A percentile compares a stretch with the other conserved stretches of the same genome.
Conservation (phyloP, 1,140 invertebrate genomes). For the Heliconius himera region DNA sequence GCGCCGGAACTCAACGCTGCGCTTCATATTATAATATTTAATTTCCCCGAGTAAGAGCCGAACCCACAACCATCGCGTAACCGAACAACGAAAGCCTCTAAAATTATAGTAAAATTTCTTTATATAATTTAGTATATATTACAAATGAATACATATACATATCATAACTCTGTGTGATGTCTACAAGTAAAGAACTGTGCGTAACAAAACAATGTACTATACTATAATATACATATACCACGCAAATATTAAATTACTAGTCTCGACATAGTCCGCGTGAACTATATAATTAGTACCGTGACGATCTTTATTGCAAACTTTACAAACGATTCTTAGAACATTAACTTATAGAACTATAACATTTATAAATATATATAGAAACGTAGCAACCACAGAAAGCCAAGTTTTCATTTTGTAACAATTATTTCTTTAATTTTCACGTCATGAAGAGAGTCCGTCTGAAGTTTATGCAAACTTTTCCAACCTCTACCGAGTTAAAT, state of each 20-base stretch:
- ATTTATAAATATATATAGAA: neutral
- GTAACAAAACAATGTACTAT: neutral
- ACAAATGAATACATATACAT: too few species aligned
- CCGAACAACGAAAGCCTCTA: too few species aligned
- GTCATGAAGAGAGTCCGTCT: neutral
- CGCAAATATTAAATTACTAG: conserved; percentile 1
- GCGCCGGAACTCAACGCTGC: too few species aligned
- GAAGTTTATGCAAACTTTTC: neutral
- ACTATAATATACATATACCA: neutral
- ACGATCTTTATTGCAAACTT: conserved; percentile 7
- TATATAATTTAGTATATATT: too few species aligned
- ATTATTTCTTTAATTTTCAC: neutral
- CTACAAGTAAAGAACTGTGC: neutral
- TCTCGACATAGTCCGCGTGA: conserved; percentile 2
- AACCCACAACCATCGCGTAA: too few species aligned
- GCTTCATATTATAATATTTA: too few species aligned
- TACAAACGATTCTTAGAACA: neutral
- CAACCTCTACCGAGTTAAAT: neutral
- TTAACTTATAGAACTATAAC: neutral
- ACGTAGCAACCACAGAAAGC: neutral
- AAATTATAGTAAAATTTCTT: too few species aligned
- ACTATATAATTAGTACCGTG: conserved; percentile 8
- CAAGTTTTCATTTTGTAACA: neutral
- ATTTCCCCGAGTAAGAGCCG: too few species aligned
- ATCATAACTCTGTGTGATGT: neutral